Percentiles rank a stretch among this genome's conserved stretches.
phyloP scores from a whole-genome alignment of 2,888 invertebrate species.

The Netelia virgata region DNA sequence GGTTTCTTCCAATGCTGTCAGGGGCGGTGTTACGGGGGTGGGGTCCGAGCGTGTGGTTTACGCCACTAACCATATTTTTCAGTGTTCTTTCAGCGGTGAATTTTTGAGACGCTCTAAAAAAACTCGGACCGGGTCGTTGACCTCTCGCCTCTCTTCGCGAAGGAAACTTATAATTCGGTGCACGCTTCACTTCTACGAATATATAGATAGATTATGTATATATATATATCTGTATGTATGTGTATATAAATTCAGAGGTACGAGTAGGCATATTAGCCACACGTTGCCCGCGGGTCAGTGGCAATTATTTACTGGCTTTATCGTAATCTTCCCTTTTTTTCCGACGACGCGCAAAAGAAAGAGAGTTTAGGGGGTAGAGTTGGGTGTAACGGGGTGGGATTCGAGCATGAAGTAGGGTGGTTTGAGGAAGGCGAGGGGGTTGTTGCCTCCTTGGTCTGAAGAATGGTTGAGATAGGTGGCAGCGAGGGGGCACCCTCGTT shows the following conservation, averaged over 20 bases:
- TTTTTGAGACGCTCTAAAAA: conserved; percentile 48
- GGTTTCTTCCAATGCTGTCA: background rate
- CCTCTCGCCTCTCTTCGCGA: conserved; percentile 34
- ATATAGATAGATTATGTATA: background rate
- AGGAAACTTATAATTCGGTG: conserved; percentile 56
- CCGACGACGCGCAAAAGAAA: conserved; percentile 78
- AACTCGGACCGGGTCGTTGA: conserved; percentile 42
- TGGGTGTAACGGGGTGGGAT: conserved; percentile 26
- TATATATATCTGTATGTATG: background rate
- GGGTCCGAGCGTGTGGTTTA: conserved; percentile 35
- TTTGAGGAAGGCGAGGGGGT: conserved; percentile 37
- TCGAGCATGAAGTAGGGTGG: conserved; percentile 50
- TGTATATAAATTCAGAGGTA: background rate
- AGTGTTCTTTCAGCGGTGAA: conserved; percentile 53
- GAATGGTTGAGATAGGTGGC: conserved; percentile 81
- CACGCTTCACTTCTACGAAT: conserved; percentile 43
- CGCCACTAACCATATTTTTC: conserved; percentile 54
- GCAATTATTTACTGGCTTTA: conserved; percentile 82
- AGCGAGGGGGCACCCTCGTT: conserved; percentile 72
- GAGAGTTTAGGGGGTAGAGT: conserved; percentile 68
- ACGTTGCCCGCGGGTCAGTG: conserved; percentile 71
- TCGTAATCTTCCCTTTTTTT: conserved; percentile 76
- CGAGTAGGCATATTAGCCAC: conserved; percentile 73
- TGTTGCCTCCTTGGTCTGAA: conserved; percentile 72
- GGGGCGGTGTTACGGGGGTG: background rate